Evolutionary conservation across 2,113 vertebrate genomes (phyloP).

Genomic region (Proterorhinus semilunaris): DNA sequence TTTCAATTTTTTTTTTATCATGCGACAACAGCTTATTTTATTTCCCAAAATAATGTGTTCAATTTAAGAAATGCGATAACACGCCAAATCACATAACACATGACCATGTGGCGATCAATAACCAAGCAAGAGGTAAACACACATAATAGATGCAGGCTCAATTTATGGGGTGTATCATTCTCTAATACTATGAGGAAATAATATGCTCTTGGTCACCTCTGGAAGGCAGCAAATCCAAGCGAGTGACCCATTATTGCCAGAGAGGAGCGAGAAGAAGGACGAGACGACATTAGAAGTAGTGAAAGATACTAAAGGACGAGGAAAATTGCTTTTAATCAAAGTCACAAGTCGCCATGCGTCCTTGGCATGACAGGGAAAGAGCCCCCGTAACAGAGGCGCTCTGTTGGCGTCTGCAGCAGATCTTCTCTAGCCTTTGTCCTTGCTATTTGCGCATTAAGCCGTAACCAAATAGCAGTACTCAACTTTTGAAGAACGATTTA

Average conservation of each 20-base stretch:
- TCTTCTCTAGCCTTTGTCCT: background rate
- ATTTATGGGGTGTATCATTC: background rate
- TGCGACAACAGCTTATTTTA: too few relatives aligned
- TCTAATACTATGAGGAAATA: background rate
- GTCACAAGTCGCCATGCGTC: slow-evolving; percentile 71
- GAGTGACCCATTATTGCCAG: background rate
- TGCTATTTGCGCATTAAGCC: slow-evolving; percentile 13
- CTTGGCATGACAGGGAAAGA: slow-evolving; percentile 38
- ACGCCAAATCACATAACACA: background rate
- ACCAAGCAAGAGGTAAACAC: too few relatives aligned
- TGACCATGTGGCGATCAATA: background rate
- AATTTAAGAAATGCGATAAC: background rate
- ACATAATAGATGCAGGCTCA: too few relatives aligned
- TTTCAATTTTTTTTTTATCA: too few relatives aligned
- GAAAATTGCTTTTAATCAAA: slow-evolving; percentile 52
- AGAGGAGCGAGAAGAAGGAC: slow-evolving; percentile 15
- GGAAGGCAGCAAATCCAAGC: slow-evolving; percentile 60
- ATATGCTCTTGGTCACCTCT: slow-evolving; percentile 47
- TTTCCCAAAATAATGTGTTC: too few relatives aligned
- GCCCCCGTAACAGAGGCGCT: slow-evolving; percentile 2
- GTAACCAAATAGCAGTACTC: slow-evolving; percentile 13
- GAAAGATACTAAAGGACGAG: slow-evolving; percentile 21
- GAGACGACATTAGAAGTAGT: slow-evolving; percentile 10
- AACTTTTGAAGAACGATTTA: slow-evolving; percentile 15
- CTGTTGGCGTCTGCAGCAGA: background rate